phyloP scores from a whole-genome alignment of 2,888 invertebrate genomes.

The Glaucopsyche alexis region DNA sequence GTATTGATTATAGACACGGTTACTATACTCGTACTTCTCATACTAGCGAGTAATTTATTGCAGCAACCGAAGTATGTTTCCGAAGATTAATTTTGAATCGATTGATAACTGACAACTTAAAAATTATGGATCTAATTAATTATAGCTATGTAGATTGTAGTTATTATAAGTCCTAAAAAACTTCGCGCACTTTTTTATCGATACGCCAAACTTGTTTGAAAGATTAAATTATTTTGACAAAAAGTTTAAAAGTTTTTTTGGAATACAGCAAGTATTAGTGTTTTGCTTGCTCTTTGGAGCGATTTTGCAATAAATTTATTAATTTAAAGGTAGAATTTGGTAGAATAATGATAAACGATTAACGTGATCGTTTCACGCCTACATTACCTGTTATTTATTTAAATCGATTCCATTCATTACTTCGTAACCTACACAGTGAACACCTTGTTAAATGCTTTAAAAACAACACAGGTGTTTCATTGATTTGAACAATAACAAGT shows the following conservation, averaged over 20 bases:
- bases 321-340: not conserved
- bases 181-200: not conserved
- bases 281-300: not conserved
- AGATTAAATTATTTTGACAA: not conserved
- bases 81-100: slow-evolving; percentile 2
- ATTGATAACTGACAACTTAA: not conserved
- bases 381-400: slow-evolving; percentile 24
- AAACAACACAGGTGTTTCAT: slow-evolving; percentile 24
- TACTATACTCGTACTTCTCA: not conserved
- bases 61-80: not conserved
- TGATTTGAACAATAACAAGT: slow-evolving; percentile 12
- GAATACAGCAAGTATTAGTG: not conserved
- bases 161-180: not conserved
- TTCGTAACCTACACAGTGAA: not conserved
- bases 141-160: not conserved
- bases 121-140: not conserved
- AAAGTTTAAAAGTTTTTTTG: not conserved
- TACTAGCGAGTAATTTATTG: slow-evolving; percentile 8
- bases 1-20: not conserved
- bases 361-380: not conserved
- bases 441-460: slow-evolving; percentile 12
- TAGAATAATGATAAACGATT: not conserved
- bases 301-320: not conserved
- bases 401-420: slow-evolving; percentile 21
- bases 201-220: not conserved